Evolutionary conservation across 2,888 invertebrate species (phyloP), one percentile per base, ranked within the genome.

Genomic region (Cephus sareptanus): DNA sequence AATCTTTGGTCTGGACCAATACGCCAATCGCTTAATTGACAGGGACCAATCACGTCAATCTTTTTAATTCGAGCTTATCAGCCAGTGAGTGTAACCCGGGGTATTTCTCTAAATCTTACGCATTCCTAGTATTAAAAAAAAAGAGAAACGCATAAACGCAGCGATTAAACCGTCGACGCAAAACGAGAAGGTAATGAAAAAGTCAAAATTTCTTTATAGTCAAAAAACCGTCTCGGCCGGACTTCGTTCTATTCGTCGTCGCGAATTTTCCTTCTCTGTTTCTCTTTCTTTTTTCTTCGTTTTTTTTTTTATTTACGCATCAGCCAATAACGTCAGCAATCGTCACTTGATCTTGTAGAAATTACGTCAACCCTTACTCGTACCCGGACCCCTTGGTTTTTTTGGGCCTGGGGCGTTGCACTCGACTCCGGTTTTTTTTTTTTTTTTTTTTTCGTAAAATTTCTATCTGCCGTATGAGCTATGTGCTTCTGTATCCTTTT

Each of bases 261-360:
- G 34, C 30, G 15, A 31, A 34, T 12, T 77, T 74, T 75, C 69
- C n/a, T 75, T 71, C 37, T 73, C 37, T 73, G n/a, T 35, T 69
- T 74, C 34, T 74, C 74, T 68, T 74, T 74, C n/a, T 74, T 74
- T 31, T 73, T 31, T 56, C 73, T 30, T 9, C 0, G 31, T 35
- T 9, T 73, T 33, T 33, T 77, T 68, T 56, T 74, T 23, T 76
- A 12, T 76, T 70, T 34, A 76, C 56, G 37, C n/a, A 15, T 71
- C 71, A 40, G 40, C 40, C 15, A 40, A 40, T 15, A 40, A 40
- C 40, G 15, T 40, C 40, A 23, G 23, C 40, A 23, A 23, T 56
- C 2, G 40, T 56, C 40, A 0, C 2, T 56, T 23, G 40, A 56
- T 56, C 23, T 56, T 15, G 23, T 1, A 56, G 1, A 23, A 9